phyloP scores from a whole-genome alignment of 2,888 invertebrate species.

The Drosophila pseudotalamancana region DNA sequence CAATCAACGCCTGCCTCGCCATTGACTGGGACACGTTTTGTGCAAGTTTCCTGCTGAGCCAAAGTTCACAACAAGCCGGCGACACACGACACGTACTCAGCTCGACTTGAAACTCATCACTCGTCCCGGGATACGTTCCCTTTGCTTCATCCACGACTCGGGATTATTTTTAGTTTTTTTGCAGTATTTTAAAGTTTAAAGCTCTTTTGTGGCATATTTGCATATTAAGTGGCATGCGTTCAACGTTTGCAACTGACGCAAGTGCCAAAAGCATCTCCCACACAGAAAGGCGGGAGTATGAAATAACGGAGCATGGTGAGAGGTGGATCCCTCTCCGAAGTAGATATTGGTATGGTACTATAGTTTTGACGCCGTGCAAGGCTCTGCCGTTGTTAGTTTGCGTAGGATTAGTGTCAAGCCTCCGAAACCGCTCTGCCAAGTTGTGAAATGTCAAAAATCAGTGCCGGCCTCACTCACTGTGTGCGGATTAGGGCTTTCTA shows the following conservation, averaged over 20 bases:
- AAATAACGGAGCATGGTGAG: no score
- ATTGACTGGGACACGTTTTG: slow-evolving; percentile 75
- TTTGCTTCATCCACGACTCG: slow-evolving; percentile 7
- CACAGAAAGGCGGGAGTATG: slow-evolving; percentile 8
- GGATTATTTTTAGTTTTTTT: slow-evolving; percentile 73
- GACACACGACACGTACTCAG: slow-evolving; percentile 76
- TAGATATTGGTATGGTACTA: background rate
- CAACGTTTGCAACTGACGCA: slow-evolving; percentile 40
- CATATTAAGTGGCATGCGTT: slow-evolving; percentile 78
- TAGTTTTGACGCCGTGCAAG: slow-evolving; percentile 35
- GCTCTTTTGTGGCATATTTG: slow-evolving; percentile 79
- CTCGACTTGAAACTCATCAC: slow-evolving; percentile 45
- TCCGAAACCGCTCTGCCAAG: slow-evolving; percentile 54
- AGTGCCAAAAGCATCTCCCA: slow-evolving; percentile 17
- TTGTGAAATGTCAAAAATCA: slow-evolving; percentile 66
- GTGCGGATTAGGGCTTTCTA: slow-evolving; percentile 44
- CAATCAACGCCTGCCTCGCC: slow-evolving; percentile 60
- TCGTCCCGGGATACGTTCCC: background rate
- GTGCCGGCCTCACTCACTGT: slow-evolving; percentile 30
- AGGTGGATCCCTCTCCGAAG: no score
- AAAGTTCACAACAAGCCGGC: slow-evolving; percentile 75
- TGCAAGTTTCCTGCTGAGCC: slow-evolving; percentile 62
- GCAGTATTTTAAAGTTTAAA: slow-evolving; percentile 76
- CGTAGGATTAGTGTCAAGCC: slow-evolving; percentile 70
- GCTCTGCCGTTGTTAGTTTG: slow-evolving; percentile 69